Base-by-base conservation (phyloP, 2,888 invertebrate genomes). In the Rutpela maculata region DNA sequence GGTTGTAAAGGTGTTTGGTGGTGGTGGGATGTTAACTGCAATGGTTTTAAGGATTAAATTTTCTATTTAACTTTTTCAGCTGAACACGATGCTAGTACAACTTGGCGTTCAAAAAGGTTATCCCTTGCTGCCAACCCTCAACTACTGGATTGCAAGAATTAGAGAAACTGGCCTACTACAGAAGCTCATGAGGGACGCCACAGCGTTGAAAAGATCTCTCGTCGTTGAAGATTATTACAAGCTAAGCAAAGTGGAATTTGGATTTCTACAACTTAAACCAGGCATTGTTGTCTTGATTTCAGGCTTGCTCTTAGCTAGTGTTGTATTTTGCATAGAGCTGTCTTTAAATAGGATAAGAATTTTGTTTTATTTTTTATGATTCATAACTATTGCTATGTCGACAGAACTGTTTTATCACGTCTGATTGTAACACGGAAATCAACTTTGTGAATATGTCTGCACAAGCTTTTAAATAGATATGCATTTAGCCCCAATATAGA, bases 71-170 rank as follows among this genome's bases (percentile, higher is more conserved):
- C 4, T 26, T 11, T 60, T 15, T 60, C 15, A 43, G 43, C 43
- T 15, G 4, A 43, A 43, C 43, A 43, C 43, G 11, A 7, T 43
- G 43, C 11, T 15, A 11, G 4, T 43, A 15, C 43, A 43, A 15
- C 15, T 43, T 1, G 43, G 43, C 1, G 43, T 43, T 12, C 43
- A 15, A 43, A 43, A 15, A 43, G 74, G 76, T 3, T 66, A 59
- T 38, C 78, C 76, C 1, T 17, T 78, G 10, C 11, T 74, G 11
- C 63, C 59, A 3, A 12, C 55, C 6, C 19, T 78, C 3, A 38
- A 78, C 26, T 26, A 22, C 15, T 76, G 76, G 76, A 76, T 76
- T n/a, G 11, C 11, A 1, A 72, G 2, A 5, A n/a, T 71, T 6
- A 65, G 12, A 26, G 76, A 76, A 38, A 31, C 17, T 7, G 76